These are phyloP conservation scores for Notamacropus eugenii DNA, from an alignment of 2,797 vertebrate species.

Conservation along the genomic window DNA sequence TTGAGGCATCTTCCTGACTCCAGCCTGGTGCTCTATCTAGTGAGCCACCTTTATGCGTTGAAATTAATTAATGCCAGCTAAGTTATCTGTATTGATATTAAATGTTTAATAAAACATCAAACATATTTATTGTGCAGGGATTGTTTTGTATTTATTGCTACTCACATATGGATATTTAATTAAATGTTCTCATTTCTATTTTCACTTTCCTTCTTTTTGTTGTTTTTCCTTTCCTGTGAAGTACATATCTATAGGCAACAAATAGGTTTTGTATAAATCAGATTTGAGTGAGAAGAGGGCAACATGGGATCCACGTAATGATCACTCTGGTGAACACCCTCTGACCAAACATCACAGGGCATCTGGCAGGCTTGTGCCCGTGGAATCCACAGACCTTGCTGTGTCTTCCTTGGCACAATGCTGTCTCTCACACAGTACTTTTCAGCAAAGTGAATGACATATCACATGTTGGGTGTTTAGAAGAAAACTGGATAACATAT, in stretches of 20 bases:
- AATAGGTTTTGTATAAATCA: background rate
- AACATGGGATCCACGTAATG: background rate
- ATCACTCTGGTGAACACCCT: background rate
- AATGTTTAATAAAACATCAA: background rate
- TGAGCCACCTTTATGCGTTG: background rate
- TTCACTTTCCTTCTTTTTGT: background rate
- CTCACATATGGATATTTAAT: background rate
- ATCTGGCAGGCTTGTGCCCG: background rate
- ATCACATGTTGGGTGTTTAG: background rate
- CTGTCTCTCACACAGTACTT: background rate
- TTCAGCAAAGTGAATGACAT: slow-evolving; percentile 13
- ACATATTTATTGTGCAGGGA: background rate
- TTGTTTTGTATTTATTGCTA: background rate
- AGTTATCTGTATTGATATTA: background rate
- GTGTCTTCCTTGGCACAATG: background rate
- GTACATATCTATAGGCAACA: background rate
- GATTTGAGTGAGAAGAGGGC: background rate
- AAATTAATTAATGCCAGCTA: background rate
- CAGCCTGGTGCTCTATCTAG: background rate
- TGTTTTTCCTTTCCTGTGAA: background rate
- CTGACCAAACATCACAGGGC: background rate
- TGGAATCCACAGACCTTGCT: background rate
- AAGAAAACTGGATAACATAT: background rate
- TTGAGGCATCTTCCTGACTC: background rate
- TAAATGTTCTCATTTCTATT: background rate